A percentile compares a stretch with the other conserved stretches of the same genome.
Conservation (phyloP, 2,888 invertebrate species). For the Torymus tubicola region DNA sequence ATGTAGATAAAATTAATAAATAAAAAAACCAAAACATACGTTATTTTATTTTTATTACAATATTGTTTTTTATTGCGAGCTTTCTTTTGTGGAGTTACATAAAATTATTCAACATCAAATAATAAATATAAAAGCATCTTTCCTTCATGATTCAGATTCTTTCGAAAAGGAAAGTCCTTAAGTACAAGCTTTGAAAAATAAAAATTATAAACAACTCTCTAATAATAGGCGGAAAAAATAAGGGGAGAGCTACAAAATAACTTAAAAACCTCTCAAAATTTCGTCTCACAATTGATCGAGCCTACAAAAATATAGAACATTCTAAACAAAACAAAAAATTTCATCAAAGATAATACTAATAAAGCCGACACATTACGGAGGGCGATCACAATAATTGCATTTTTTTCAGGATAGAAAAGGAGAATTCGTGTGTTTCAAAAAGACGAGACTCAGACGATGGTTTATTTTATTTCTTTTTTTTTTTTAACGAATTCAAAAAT, state of each 20-base stretch:
- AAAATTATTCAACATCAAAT: constrained; percentile 55
- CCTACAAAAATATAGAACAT: constrained; percentile 19
- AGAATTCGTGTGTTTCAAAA: constrained; percentile 22
- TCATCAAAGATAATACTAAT: constrained; percentile 49
- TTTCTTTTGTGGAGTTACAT: constrained; percentile 45
- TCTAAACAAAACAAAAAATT: constrained; percentile 28
- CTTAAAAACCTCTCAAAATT: constrained; percentile 33
- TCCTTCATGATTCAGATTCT: constrained; percentile 22
- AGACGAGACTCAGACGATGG: constrained; percentile 26
- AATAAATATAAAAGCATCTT: constrained; percentile 50
- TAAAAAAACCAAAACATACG: constrained; percentile 17
- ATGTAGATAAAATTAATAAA: background rate
- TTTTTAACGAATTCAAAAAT: constrained; percentile 56
- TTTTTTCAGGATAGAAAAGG: constrained; percentile 26
- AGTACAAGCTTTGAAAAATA: constrained; percentile 52
- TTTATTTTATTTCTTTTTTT: background rate
- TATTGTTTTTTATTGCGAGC: constrained; percentile 40
- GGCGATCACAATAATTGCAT: constrained; percentile 9
- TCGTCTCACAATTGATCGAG: constrained; percentile 6
- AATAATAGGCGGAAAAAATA: constrained; percentile 12
- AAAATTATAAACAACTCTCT: constrained; percentile 48
- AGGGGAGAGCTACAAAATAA: constrained; percentile 5
- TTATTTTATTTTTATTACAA: constrained; percentile 21
- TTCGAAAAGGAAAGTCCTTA: constrained; percentile 44
- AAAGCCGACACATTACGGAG: background rate